phyloP scores from a whole-genome alignment of 2,113 vertebrate genomes.

The Acanthisitta chloris region DNA sequence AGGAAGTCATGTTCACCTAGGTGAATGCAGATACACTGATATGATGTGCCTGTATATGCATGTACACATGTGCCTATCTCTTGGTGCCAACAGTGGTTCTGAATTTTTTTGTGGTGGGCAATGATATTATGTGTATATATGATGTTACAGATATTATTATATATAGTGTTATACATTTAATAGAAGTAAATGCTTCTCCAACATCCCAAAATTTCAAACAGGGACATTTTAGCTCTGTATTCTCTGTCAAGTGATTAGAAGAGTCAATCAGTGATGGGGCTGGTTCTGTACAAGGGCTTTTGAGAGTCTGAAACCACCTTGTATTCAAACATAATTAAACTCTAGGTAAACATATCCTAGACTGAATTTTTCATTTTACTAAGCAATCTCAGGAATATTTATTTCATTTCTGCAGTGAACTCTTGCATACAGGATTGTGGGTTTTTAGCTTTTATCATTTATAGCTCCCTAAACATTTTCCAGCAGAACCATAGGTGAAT shows the following conservation, averaged over 20 bases:
- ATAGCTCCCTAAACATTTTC: background rate
- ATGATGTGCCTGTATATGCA: background rate
- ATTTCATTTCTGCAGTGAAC: background rate
- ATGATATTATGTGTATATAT: background rate
- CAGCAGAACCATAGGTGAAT: background rate
- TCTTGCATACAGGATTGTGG: background rate
- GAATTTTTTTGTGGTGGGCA: background rate
- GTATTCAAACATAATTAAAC: background rate
- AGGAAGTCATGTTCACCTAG: background rate
- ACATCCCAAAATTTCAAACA: background rate
- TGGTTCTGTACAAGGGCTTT: background rate
- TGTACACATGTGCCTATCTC: background rate
- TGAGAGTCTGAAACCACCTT: background rate
- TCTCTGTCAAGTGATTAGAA: background rate
- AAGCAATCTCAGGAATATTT: too few relatives aligned
- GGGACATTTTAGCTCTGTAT: background rate
- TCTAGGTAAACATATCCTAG: background rate
- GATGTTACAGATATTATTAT: background rate
- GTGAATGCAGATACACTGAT: background rate
- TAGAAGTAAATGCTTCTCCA: background rate
- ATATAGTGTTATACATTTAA: background rate
- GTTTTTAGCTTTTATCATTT: background rate
- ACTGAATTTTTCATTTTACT: background rate
- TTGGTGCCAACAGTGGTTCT: background rate
- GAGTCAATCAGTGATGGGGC: background rate